Evolutionary conservation across 2,113 vertebrate species (phyloP).

Genomic region (Setophaga petechia): DNA sequence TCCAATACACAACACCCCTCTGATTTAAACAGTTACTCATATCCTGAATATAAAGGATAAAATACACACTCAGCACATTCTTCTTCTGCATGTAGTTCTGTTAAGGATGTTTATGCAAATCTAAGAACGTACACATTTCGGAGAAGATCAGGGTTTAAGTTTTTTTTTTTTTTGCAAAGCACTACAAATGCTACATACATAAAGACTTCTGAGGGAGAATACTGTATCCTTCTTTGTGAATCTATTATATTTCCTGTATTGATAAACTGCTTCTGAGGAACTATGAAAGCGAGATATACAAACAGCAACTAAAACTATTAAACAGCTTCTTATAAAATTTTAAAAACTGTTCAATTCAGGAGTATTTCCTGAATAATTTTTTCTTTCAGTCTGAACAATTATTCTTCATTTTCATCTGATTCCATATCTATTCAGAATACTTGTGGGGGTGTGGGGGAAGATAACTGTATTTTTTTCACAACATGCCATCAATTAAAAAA

Average conservation of each 20-base stretch:
- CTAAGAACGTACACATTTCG: background rate
- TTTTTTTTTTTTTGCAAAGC: slow-evolving; percentile 25
- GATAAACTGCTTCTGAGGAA: slow-evolving; percentile 48
- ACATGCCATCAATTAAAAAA: slow-evolving; percentile 31
- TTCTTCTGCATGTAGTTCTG: background rate
- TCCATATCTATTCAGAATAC: background rate
- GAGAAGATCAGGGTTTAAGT: background rate
- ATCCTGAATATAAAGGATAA: background rate
- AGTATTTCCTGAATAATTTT: slow-evolving; percentile 32
- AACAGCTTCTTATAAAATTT: slow-evolving; percentile 34
- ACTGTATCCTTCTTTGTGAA: slow-evolving; percentile 1
- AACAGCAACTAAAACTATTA: slow-evolving; percentile 27
- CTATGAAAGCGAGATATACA: slow-evolving; percentile 6
- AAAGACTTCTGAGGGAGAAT: slow-evolving; percentile 39
- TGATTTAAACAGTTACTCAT: slow-evolving; percentile 5
- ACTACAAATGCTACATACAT: background rate
- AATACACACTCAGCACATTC: background rate
- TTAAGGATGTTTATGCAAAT: background rate
- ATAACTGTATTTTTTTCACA: background rate
- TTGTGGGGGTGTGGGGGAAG: background rate
- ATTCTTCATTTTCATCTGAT: slow-evolving; percentile 19
- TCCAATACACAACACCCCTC: background rate
- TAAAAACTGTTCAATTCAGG: slow-evolving; percentile 15
- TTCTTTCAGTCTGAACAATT: slow-evolving; percentile 2
- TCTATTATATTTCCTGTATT: background rate